Base-by-base conservation (phyloP, 1,140 invertebrate genomes). In the Nasonia longicornis region DNA sequence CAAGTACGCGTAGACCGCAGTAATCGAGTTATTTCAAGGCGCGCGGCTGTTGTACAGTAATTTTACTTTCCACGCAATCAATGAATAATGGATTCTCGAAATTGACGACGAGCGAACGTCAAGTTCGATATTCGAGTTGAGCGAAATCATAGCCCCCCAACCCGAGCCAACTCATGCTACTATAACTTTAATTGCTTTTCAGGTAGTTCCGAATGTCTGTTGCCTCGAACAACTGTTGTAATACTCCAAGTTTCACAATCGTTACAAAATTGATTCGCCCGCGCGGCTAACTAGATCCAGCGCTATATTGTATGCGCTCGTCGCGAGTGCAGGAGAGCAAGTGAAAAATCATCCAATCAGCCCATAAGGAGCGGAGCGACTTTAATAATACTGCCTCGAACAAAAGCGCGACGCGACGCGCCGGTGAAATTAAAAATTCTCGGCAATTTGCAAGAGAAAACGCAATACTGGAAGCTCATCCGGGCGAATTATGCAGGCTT, bases 121-220 rank as follows among this genome's bases (percentile, higher is more conserved):
- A 16, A 58, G 20, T 58, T 58, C 52, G 52, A 58, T 58, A 20
- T 58, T 58, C 52, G n/a, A n/a, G 14, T 58, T n/a, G 52, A 2
- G 20, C 16, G 52, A 58, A 58, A 58, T 58, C 52, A 16, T 58
- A 52, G 52, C 16, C 20, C 14, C 52, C 16, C 48, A 12, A 1
- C 16, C 16, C 48, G 2, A 3, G 12, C 16, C 16, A n/a, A 58
- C 52, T 58, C 16, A 7, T 58, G 10, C 26, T 67, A 67, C 69
- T 38, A 70, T 70, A 70, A 70, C 12, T 35, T 70, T 70, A 70
- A 70, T 70, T 70, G 69, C 31, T 38, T 70, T 70, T 20, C 31
- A 38, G 35, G 35, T 42, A 70, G 69, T 38, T 72, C 11, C 2
- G 22, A 22, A 45, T 72, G 42, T 72, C 29, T 4, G 8, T 45